Conservation (phyloP, 2,888 invertebrate genomes). For the Chrysolina americana region DNA sequence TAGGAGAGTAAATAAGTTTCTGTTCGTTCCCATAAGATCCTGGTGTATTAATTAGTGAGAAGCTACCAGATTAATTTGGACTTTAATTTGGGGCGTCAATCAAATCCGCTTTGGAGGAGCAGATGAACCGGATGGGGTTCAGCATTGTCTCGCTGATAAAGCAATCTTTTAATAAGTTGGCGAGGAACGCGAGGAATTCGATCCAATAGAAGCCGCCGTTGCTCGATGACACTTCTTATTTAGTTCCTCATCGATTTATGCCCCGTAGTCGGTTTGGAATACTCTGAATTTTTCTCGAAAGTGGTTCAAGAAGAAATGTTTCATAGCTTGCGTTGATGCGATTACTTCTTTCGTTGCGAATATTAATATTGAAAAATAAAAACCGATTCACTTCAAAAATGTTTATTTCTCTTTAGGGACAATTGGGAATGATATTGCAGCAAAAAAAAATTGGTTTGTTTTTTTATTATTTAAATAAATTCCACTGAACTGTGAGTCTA, state of each 20-base stretch:
- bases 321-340: background rate
- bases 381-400: too few relatives aligned
- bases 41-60: conserved; percentile 66
- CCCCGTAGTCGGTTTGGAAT: background rate
- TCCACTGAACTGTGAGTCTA: too few relatives aligned
- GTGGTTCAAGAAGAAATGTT: background rate
- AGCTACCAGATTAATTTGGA: conserved; percentile 64
- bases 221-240: conserved; percentile 4
- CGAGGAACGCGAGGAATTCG: conserved; percentile 51
- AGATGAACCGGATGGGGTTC: conserved; percentile 61
- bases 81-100: conserved; percentile 64
- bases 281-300: background rate
- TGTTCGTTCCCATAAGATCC: conserved; percentile 58
- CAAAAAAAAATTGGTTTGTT: too few relatives aligned
- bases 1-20: conserved; percentile 35
- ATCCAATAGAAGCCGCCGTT: conserved; percentile 27
- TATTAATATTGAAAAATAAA: too few relatives aligned
- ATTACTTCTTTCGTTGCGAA: too few relatives aligned
- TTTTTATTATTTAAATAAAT: too few relatives aligned
- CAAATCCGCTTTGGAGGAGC: conserved; percentile 56
- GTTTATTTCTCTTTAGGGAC: too few relatives aligned
- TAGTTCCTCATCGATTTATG: conserved; percentile 2
- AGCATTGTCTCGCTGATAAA: conserved; percentile 66
- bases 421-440: too few relatives aligned
- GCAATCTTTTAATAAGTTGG: conserved; percentile 67